Evolutionary conservation across 2,888 invertebrate genomes (phyloP).

Genomic region (Orchesellides sinensis): DNA sequence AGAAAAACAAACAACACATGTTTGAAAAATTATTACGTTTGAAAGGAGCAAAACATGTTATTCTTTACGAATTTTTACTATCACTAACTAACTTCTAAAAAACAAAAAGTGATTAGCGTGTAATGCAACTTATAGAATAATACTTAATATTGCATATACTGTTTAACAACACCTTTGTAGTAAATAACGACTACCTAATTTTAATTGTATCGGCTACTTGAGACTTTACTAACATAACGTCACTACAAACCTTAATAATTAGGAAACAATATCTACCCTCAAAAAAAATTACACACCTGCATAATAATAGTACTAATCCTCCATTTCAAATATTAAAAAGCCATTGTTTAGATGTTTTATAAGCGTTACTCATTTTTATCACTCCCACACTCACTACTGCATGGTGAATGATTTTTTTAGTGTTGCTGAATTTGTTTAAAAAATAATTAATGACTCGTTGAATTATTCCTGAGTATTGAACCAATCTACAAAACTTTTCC

Average conservation of each 20-base stretch:
- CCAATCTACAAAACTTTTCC: constrained; percentile 1
- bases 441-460: not conserved
- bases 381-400: not conserved
- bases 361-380: not conserved
- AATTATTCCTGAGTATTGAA: no score
- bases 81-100: no score
- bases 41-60: not conserved
- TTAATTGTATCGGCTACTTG: not conserved
- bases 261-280: constrained; percentile 47
- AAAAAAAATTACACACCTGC: not conserved
- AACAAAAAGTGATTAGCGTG: no score
- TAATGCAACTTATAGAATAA: no score
- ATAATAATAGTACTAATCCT: constrained; percentile 19
- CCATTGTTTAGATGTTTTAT: constrained; percentile 41
- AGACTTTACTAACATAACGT: constrained; percentile 18
- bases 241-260: constrained; percentile 30
- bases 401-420: not conserved
- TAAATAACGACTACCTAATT: no score
- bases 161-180: no score
- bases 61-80: no score
- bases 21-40: no score
- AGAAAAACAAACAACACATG: no score
- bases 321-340: constrained; percentile 29
- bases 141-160: not conserved
- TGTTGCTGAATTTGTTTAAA: not conserved